Base-by-base conservation (phyloP, 1,140 invertebrate genomes). In the Laodelphax striatellus region DNA sequence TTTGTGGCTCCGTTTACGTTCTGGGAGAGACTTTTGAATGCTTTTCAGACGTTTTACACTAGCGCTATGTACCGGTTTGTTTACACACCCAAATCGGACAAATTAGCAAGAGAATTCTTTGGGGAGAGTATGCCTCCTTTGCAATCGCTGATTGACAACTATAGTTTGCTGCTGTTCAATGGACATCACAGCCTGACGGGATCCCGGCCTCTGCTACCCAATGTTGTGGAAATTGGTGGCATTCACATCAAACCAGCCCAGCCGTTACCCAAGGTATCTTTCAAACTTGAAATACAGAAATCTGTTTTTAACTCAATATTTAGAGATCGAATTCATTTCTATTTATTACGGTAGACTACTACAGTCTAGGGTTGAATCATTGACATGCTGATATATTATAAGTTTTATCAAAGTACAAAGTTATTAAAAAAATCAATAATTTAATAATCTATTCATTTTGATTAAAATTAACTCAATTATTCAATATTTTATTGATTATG, bases 131-230 rank as follows among this genome's bases (percentile, higher is more conserved):
- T 82, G 22, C 82, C 82, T 5, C 73, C 78, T 3, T 67, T 85
- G 28, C 72, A 76, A 55, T 77, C 81, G 58, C 69, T 86, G 34
- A 77, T 73, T 4, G 73, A 72, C 53, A 79, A 83, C 50, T 79
- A 77, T 1, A 82, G 80, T 62, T 63, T 86, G 1, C 65, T 85
- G 14, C 71, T 88, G 17, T 70, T 82, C 0, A 86, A 73, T 59
- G 63, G 64, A 13, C 70, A 74, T 63, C 64, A 61, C 43, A 63
- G 55, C 6, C 53, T 69, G 5, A 55, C 62, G 16, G 60, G 61
- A 52, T 57, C 66, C 41, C 56, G 67, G 44, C 69, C 72, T 0
- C 55, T 69, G 10, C 55, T 66, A 9, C 70, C 68, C 1, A 64
- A 66, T 52, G 63, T 71, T 1, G 54, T 74, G 11, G 64, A 71